These are phyloP conservation scores for Monopis laevigella DNA, from an alignment of 2,888 invertebrate species.

Conservation along the genomic window DNA sequence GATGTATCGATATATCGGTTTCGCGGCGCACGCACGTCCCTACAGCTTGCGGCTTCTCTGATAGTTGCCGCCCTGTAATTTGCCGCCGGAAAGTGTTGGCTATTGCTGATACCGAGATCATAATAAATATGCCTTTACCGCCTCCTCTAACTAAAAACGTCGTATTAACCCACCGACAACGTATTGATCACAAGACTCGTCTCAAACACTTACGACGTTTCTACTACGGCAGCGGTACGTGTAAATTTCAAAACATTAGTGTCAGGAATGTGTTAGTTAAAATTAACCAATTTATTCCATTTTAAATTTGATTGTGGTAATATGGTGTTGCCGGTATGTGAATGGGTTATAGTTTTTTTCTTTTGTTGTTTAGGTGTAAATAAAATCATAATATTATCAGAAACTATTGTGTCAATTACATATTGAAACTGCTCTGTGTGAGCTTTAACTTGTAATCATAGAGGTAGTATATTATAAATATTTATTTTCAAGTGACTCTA, in stretches of 20 bases:
- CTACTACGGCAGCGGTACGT: constrained; percentile 21
- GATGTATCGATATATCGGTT: constrained; percentile 11
- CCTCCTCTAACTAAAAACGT: constrained; percentile 60
- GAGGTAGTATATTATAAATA: too few species aligned
- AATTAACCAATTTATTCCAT: constrained; percentile 24
- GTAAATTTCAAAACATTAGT: constrained; percentile 39
- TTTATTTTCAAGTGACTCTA: too few species aligned
- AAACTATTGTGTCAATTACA: too few species aligned
- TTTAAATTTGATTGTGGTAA: constrained; percentile 19
- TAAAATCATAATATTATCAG: too few species aligned
- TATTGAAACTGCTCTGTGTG: too few species aligned
- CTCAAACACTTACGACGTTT: constrained; percentile 21
- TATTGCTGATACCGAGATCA: constrained; percentile 66
- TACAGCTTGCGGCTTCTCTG: constrained; percentile 24
- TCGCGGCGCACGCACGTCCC: constrained; percentile 9
- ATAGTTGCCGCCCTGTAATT: constrained; percentile 65
- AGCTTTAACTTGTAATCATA: too few species aligned
- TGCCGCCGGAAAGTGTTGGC: constrained; percentile 65
- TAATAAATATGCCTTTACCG: constrained; percentile 68
- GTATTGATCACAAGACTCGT: not conserved
- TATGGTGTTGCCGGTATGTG: constrained; percentile 7
- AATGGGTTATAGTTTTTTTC: too few species aligned
- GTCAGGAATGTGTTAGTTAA: constrained; percentile 28
- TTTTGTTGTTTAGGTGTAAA: too few species aligned
- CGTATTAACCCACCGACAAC: constrained; percentile 35